Evolutionary conservation across 2,113 vertebrate species (phyloP), one percentile per base, ranked within the genome.

Genomic region (Canis aureus): DNA sequence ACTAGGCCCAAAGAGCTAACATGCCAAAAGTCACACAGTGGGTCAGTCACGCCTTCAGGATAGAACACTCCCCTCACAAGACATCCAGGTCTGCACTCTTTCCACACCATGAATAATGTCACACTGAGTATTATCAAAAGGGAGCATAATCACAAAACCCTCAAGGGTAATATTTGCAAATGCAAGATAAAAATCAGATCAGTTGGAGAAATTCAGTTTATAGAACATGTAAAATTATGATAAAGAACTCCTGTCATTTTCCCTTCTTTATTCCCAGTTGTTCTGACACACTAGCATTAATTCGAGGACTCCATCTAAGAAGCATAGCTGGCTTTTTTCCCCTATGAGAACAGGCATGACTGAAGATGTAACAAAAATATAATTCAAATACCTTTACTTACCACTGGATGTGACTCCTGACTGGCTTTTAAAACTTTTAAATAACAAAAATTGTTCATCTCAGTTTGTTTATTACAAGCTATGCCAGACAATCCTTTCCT

Each of bases 401-500:
- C n/a, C 79, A 17, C 0, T 69, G n/a, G 49, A 69, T 69, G 29
- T 55, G 80, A 89, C 38, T 60, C 49, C 92, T 32, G 51, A 22
- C 78, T 84, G 32, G 16, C 19, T 55, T 85, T 94, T 84, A 38
- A 95, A 92, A 38, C 35, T 74, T 78, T 29, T 27, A 74, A 95
- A 67, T 32, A 84, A 94, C 64, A 96, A 89, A 86, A 80, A 27
- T 12, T 43, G 13, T 88, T 96, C 51, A 60, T 89, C 23, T 76
- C 38, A 86, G 13, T 59, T 2, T 66, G 29, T 43, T 53, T 92
- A 35, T 67, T 78, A 62, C 9, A 43, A 78, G 55, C 49, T 59
- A 57, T 69, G 51, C 1, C 62, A 27, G 38, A 53, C 66, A 59
- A 64, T 66, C 25, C 43, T 80, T 60, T 81, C 82, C 83, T 85